These are phyloP conservation scores for Entosphenus tridentatus DNA, from an alignment of 2,113 vertebrate genomes.

Conservation along the genomic window DNA sequence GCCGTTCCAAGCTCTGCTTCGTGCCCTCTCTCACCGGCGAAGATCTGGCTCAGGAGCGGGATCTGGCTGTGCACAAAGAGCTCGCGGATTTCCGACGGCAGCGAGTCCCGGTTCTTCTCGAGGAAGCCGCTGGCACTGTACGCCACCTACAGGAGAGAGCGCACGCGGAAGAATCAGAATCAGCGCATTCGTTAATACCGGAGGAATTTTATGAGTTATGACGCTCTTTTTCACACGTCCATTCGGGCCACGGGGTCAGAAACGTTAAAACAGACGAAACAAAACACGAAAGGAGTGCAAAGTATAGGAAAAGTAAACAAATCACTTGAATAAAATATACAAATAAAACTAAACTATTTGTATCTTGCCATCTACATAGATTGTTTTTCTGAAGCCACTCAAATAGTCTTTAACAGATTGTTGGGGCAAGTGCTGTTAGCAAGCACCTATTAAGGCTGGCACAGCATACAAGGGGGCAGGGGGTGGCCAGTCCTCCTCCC, in stretches of 20 bases:
- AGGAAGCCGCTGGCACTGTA: slow-evolving; percentile 28
- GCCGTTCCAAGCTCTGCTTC: no score
- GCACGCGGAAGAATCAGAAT: neutral
- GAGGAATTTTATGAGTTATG: neutral
- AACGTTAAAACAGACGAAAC: neutral
- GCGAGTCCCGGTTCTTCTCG: slow-evolving; percentile 36
- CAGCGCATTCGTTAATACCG: no score
- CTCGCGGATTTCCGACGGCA: slow-evolving; percentile 22
- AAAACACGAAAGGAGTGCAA: neutral
- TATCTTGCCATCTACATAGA: no score
- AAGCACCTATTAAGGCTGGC: no score
- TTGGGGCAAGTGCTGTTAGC: no score
- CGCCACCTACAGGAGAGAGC: slow-evolving; percentile 20
- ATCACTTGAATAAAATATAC: no score
- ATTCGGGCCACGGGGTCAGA: neutral
- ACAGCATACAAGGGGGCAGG: no score
- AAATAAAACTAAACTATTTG: no score
- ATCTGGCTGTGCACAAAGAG: slow-evolving; percentile 32
- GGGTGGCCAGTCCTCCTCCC: no score
- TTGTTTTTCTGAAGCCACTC: no score
- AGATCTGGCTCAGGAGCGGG: slow-evolving; percentile 29
- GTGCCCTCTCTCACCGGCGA: slow-evolving; percentile 18
- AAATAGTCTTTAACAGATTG: no score
- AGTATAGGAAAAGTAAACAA: no score
- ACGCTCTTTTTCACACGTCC: neutral